phyloP scores from a whole-genome alignment of 2,113 vertebrate genomes.

The Aphyosemion australe region DNA sequence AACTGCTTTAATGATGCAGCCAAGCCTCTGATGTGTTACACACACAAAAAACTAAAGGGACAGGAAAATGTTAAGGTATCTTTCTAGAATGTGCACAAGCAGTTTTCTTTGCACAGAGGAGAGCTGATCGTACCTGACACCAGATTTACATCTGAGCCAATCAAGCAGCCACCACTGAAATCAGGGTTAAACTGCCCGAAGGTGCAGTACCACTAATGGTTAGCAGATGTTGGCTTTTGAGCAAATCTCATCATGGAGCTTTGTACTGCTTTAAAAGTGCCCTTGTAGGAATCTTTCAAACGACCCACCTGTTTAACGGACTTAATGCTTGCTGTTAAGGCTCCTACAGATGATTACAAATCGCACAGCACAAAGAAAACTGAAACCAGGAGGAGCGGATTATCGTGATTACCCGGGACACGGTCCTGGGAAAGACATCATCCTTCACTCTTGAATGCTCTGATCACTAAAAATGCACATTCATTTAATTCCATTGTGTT shows the following conservation, averaged over 20 bases:
- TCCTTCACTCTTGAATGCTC: conserved; percentile 1
- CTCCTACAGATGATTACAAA: conserved; percentile 2
- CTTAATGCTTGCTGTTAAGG: not conserved
- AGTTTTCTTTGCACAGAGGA: not conserved
- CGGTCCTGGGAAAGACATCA: conserved; percentile 3
- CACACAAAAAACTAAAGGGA: conserved; percentile 11
- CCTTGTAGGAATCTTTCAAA: conserved; percentile 2
- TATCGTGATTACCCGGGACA: not conserved
- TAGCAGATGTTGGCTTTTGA: conserved; percentile 41
- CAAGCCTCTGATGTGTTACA: not conserved
- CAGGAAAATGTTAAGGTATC: conserved; percentile 4
- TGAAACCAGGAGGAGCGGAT: not conserved
- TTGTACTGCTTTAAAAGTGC: not conserved
- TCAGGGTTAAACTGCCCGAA: conserved; percentile 23
- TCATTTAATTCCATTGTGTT: conserved; percentile 2
- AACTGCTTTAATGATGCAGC: conserved; percentile 8
- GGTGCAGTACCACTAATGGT: conserved; percentile 43
- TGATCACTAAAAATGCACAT: not conserved
- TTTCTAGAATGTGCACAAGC: conserved; percentile 1
- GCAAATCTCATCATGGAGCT: not conserved
- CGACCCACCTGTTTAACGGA: conserved; percentile 5
- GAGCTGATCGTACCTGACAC: conserved; percentile 39
- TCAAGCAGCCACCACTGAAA: conserved; percentile 20
- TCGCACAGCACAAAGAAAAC: not conserved
- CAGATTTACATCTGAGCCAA: conserved; percentile 40